A percentile compares a stretch with the other conserved stretches of the same genome.
Conservation (phyloP, 2,113 vertebrate genomes). For the Gambusia holbrooki region DNA sequence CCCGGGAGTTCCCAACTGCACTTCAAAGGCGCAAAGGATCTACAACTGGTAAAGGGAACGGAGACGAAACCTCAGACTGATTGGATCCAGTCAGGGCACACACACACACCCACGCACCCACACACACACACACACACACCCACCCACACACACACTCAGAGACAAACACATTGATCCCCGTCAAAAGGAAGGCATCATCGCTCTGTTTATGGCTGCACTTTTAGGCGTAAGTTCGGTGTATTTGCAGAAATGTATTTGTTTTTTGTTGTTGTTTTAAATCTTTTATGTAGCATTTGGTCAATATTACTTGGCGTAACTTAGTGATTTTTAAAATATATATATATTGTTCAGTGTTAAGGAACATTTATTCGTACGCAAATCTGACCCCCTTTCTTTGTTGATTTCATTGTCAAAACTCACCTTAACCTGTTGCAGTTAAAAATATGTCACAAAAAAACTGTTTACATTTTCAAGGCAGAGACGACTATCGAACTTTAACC, state of each 20-base stretch:
- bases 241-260: background rate
- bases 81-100: slow-evolving; percentile 2
- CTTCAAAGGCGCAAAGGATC: slow-evolving; percentile 92
- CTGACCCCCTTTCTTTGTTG: no score
- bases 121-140: background rate
- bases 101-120: background rate
- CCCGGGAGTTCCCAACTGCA: slow-evolving; percentile 82
- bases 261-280: background rate
- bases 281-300: background rate
- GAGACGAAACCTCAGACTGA: slow-evolving; percentile 84
- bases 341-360: no score
- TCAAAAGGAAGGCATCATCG: slow-evolving; percentile 83
- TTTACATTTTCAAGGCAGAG: background rate
- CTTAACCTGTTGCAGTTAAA: background rate
- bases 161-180: background rate
- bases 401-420: background rate
- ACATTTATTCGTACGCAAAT: no score
- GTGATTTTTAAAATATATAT: no score
- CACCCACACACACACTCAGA: background rate
- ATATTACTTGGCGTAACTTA: no score
- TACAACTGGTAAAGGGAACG: slow-evolving; percentile 86
- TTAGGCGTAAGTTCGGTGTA: slow-evolving; percentile 89
- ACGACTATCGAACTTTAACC: no score
- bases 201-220: slow-evolving; percentile 93
- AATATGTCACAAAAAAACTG: no score